phyloP scores from a whole-genome alignment of 2,113 vertebrate genomes.

The Anhinga rufa region DNA sequence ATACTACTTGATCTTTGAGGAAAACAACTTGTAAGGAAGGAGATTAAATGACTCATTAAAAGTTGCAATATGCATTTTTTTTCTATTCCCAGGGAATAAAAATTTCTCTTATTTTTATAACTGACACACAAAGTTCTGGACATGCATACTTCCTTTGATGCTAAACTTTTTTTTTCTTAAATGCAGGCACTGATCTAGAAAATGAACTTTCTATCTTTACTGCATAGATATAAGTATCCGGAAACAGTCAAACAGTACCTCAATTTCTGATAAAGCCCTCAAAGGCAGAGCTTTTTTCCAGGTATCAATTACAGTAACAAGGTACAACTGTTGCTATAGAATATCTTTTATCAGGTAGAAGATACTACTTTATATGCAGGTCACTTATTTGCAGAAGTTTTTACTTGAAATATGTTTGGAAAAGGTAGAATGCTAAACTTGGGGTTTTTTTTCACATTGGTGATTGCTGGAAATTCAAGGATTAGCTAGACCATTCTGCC shows the following conservation, averaged over 20 bases:
- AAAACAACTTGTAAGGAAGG: background rate
- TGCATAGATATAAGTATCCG: background rate
- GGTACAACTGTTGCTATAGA: background rate
- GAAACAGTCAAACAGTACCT: background rate
- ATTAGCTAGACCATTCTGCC: background rate
- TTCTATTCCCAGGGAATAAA: background rate
- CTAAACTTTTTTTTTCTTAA: background rate
- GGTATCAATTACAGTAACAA: background rate
- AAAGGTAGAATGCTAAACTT: background rate
- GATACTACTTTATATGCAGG: background rate
- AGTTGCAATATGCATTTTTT: background rate
- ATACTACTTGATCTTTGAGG: background rate
- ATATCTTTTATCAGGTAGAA: background rate
- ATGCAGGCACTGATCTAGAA: background rate
- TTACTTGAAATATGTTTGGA: background rate
- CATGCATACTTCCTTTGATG: background rate
- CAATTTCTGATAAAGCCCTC: background rate
- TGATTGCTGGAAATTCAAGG: background rate
- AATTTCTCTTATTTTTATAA: background rate
- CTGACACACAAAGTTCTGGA: background rate
- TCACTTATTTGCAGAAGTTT: background rate
- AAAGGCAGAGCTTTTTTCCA: background rate
- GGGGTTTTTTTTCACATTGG: background rate
- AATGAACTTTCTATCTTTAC: background rate
- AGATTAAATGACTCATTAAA: conserved; percentile 17